Evolutionary conservation across 2,113 vertebrate genomes (phyloP).

Genomic region (Leucopsar rothschildi): DNA sequence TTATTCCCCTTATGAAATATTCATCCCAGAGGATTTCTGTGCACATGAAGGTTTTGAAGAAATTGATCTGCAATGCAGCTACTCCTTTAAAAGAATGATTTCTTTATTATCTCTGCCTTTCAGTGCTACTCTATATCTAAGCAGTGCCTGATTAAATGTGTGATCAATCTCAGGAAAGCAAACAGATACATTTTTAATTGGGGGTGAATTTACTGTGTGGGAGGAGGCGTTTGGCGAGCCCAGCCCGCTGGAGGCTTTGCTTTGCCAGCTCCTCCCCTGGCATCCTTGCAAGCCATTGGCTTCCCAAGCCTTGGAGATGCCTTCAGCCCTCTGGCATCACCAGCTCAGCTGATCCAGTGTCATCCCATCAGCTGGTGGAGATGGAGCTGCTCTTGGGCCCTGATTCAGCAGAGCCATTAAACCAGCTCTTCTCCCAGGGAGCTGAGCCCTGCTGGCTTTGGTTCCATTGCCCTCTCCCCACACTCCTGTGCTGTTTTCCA

Average conservation of each 20-base stretch:
- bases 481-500: background rate
- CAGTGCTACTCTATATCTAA: conserved; percentile 3
- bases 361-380: background rate
- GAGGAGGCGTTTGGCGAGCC: background rate
- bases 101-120: conserved; percentile 66
- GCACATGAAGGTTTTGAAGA: conserved; percentile 68
- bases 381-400: background rate
- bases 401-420: background rate
- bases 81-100: conserved; percentile 66
- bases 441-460: background rate
- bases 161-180: conserved; percentile 33
- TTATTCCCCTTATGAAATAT: conserved; percentile 74
- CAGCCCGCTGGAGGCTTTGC: background rate
- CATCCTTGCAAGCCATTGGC: background rate
- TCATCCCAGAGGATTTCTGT: conserved; percentile 69
- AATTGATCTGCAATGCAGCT: conserved; percentile 73
- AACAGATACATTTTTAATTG: conserved; percentile 57
- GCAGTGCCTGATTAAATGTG: conserved; percentile 29
- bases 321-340: background rate
- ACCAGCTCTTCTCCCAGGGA: background rate
- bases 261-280: background rate
- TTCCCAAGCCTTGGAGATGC: background rate
- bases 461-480: background rate
- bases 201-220: background rate
- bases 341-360: background rate